Conservation (phyloP, 2,888 invertebrate species). For the Lucinisca nassula region DNA sequence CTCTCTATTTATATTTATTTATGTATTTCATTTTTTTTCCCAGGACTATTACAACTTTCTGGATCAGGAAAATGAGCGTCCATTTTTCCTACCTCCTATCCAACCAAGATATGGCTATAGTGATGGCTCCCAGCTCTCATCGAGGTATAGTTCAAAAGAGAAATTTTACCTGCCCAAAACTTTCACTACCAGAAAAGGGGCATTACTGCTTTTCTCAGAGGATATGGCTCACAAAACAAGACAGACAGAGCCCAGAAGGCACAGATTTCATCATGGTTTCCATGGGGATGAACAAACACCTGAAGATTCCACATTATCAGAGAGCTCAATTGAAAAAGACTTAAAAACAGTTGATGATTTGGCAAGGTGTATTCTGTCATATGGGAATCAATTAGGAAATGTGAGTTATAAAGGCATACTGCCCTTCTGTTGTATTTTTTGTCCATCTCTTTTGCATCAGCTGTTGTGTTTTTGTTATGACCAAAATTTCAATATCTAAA, state of each 20-base stretch:
- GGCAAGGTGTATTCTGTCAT: slow-evolving; percentile 85
- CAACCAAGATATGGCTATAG: slow-evolving; percentile 68
- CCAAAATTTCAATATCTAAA: no score
- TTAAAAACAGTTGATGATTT: slow-evolving; percentile 86
- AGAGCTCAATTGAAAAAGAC: slow-evolving; percentile 45
- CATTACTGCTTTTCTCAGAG: slow-evolving; percentile 87
- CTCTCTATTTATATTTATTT: no score
- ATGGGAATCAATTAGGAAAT: slow-evolving; percentile 75
- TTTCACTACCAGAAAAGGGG: slow-evolving; percentile 87
- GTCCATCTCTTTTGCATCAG: no score
- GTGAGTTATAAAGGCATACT: background rate
- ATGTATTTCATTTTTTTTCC: slow-evolving; percentile 24
- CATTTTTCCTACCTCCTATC: slow-evolving; percentile 80
- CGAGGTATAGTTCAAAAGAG: slow-evolving; percentile 63
- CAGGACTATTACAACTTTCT: slow-evolving; percentile 86
- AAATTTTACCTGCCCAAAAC: slow-evolving; percentile 86
- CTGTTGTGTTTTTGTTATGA: no score
- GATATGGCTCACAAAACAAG: slow-evolving; percentile 82
- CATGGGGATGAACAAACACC: slow-evolving; percentile 32
- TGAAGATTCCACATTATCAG: slow-evolving; percentile 42
- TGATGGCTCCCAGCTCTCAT: slow-evolving; percentile 64
- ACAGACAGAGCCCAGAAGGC: slow-evolving; percentile 48
- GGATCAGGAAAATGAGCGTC: slow-evolving; percentile 69
- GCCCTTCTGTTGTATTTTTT: no score
- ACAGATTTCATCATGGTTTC: slow-evolving; percentile 30